Conservation (phyloP, 2,888 invertebrate genomes). For the Pegoplata infirma region DNA sequence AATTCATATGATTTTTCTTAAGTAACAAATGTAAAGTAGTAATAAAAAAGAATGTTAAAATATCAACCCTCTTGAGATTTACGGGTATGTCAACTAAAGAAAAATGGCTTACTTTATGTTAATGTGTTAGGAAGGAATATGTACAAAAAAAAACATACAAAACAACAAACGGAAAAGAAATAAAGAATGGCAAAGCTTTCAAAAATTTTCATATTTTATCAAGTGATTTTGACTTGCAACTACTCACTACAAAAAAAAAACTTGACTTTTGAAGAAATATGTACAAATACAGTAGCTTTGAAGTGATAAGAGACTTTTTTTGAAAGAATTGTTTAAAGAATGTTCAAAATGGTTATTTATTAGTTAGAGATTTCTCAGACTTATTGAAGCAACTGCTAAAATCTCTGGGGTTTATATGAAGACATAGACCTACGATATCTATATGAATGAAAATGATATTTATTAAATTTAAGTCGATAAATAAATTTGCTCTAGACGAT, state of each 20-base stretch:
- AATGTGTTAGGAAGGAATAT: constrained; percentile 9
- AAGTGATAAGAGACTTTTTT: background rate
- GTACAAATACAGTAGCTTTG: background rate
- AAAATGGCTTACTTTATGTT: constrained; percentile 49
- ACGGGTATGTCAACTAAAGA: constrained; percentile 49
- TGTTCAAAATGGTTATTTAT: no score
- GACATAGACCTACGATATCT: no score
- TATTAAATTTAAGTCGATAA: no score
- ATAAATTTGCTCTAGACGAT: no score
- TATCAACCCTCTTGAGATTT: constrained; percentile 56
- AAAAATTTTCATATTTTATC: constrained; percentile 32
- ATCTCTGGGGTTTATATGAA: no score
- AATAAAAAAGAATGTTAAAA: constrained; percentile 37
- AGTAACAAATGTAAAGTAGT: constrained; percentile 50
- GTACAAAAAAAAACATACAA: background rate
- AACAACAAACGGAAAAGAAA: constrained; percentile 1
- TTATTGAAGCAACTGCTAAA: no score
- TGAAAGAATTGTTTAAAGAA: background rate
- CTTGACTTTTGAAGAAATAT: background rate
- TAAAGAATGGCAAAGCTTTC: constrained; percentile 11
- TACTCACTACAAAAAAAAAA: constrained; percentile 3
- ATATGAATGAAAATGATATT: no score
- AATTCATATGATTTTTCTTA: constrained; percentile 55
- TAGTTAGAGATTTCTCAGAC: no score
- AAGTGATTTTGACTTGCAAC: constrained; percentile 27